Conservation (phyloP, 2,888 invertebrate genomes). For the Drosophila sordidapex region DNA sequence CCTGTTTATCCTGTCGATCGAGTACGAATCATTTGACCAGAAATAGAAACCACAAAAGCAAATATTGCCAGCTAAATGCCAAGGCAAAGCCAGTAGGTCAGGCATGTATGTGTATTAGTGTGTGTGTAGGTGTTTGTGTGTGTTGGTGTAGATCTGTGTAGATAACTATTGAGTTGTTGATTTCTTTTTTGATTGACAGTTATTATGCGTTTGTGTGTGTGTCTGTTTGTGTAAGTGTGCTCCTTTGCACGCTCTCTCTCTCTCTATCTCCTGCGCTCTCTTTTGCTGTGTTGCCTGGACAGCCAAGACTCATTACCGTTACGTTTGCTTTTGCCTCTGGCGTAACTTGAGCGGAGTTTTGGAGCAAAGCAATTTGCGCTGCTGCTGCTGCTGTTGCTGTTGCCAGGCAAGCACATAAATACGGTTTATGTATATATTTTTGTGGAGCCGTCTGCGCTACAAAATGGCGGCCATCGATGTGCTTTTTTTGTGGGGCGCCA, state of each 20-base stretch:
- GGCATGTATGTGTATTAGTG: slow-evolving; percentile 13
- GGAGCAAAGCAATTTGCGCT: slow-evolving; percentile 73
- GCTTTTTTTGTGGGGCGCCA: slow-evolving; percentile 49
- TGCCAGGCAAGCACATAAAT: slow-evolving; percentile 44
- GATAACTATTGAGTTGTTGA: slow-evolving; percentile 57
- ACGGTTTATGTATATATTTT: not conserved
- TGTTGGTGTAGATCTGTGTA: slow-evolving; percentile 27
- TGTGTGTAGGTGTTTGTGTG: slow-evolving; percentile 22
- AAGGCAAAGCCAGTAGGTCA: slow-evolving; percentile 67
- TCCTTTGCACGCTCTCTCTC: not conserved
- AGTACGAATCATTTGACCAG: slow-evolving; percentile 78
- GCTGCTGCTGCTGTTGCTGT: slow-evolving; percentile 46
- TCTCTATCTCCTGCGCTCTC: not conserved
- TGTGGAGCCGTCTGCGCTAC: slow-evolving; percentile 33
- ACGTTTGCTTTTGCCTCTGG: slow-evolving; percentile 19
- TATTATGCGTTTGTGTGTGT: slow-evolving; percentile 25
- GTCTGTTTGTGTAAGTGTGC: not conserved
- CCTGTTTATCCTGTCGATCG: slow-evolving; percentile 66
- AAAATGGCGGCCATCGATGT: slow-evolving; percentile 72
- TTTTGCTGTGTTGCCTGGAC: slow-evolving; percentile 47
- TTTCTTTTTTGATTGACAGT: slow-evolving; percentile 76
- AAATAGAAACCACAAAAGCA: slow-evolving; percentile 80
- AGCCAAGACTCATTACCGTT: slow-evolving; percentile 61
- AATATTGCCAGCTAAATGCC: slow-evolving; percentile 18
- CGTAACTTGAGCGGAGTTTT: slow-evolving; percentile 70